Evolutionary conservation across 2,113 vertebrate genomes (phyloP), one percentile per base, ranked within the genome.

Genomic region (Pithys albifrons): DNA sequence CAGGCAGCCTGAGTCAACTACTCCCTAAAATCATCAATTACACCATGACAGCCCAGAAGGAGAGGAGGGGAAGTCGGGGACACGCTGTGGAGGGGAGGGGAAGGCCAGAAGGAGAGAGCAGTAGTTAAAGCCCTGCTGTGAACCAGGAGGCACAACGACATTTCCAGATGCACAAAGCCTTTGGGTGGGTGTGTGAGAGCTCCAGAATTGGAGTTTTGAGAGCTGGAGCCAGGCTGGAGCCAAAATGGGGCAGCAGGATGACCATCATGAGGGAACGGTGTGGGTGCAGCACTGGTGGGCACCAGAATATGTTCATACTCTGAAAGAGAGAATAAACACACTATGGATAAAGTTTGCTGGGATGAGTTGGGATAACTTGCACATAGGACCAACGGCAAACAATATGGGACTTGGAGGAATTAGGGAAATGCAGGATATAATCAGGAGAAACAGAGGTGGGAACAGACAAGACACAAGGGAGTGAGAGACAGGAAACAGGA

Each of bases 1-100:
- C 90, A 95, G 89, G 95, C 95, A 91, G 92, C 61, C 73, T 39
- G 87, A 96, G 89, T 82, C 89, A 94, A 39, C 57, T 89, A 88
- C 96, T 96, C 96, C 96, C 95, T 91, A 91, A 93, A 95, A 95
- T 64, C 93, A 97, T 95, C 93, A 94, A 94, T 95, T 96, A 96
- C 33, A 0, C 61, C 25, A 0, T 93, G 96, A 97, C 96, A 95
- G 93, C 67, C 49, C 89, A 57, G 83, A 16, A 93, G 93, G 80
- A 93, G 85, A 92, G 92, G 90, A 94, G 93, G 92, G 90, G 95
- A 94, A 95, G 90, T 28, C 85, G 2, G 96, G 92, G 96, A 55
- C 90, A 43, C 1, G 33, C 81, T 85, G 90, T 8, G 18, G 16
- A 85, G 94, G 93, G 88, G 89, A 96, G 92, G 8, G 70, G 33